Evolutionary conservation across 2,797 vertebrate species (phyloP), one percentile per base, ranked within the genome.

Genomic region (Adrianichthys oophorus): DNA sequence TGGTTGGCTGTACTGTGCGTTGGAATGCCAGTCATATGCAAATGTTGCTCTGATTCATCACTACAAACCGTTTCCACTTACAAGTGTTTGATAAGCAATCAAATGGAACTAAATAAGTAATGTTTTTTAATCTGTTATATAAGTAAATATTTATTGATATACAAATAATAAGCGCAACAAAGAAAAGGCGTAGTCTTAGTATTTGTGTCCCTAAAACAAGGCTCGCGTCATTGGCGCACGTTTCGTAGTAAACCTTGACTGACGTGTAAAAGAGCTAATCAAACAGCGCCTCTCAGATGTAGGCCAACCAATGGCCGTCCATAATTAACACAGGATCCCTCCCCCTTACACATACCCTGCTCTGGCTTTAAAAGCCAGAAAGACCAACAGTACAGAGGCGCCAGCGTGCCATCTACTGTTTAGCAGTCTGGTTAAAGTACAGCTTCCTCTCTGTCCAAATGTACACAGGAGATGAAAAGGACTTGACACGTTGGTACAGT

Each of bases 11-110:
- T 15, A 37, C 73, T 59, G 63, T 91, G 90, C 90, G 45, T 58
- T 88, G 92, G 92, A 93, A 93, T 93, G 92, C 87, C 92, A 93
- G 92, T 94, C 91, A 94, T 93, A 94, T 93, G 92, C 87, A 92
- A 92, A 93, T 90, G 43, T 47, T 0, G 16, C 21, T 58, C 37
- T 44, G 59, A 21, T 70, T 78, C 48, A 48, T 23, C 12, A 48
- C 26, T 17, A 5, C 32, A 48, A 42, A 49, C 41, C 52, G 4
- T 26, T 37, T 37, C 32, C 10, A 37, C 12, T 12, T 4, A 37
- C 10, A 37, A 37, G 13, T 37, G 10, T 13, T 37, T 12, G 32
- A 3, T 37, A 37, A 37, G 13, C 12, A 3, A 12, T 37, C 3
- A 32, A 37, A 37, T 12, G 3, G 32, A 12, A 37, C 32, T 37